Base-by-base conservation (phyloP, 2,888 invertebrate genomes). In the Rugalucina vietnamica region DNA sequence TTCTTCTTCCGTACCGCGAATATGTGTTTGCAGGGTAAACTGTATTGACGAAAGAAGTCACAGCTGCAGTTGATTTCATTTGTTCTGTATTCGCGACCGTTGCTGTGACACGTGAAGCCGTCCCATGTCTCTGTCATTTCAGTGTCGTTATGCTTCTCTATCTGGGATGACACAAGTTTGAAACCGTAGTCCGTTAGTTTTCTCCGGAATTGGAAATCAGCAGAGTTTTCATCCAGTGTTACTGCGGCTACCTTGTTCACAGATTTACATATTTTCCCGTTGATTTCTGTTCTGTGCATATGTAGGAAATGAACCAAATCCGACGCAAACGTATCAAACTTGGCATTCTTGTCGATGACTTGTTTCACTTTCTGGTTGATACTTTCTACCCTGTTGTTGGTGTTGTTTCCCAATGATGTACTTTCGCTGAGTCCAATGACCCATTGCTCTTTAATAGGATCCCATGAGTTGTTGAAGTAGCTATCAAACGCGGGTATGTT, bases 241-340 rank as follows among this genome's bases (percentile, higher is more conserved):
- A n/a, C 43, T 14, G 21, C n/a, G 21, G 54, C 12, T n/a, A 54
- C 54, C n/a, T 54, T 54, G 54, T 36, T 70, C 5, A 37, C 70
- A 4, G 70, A 14, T 36, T 21, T 70, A 37, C 70, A 70, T 2
- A 70, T 36, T 24, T 70, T 70, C 8, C 70, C 70, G 36, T 70
- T 70, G 4, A 70, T 70, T 36, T 70, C 70, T 70, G 70, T 70
- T 21, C 70, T 3, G 21, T 70, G 70, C 70, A 70, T 70, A 37
- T 70, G 14, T 24, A 70, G 36, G 37, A 70, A 70, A n/a, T 70
- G 34, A 3, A 70, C 37, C 5, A 70, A 24, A n/a, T 70, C 70
- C n/a, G 18, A 10, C 3, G 24, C 70, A 36, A 70, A 70, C 24
- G 70, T 4, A n/a, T 70, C 70, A 70, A 34, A 70, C 24, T 70